Percentiles rank a stretch among this genome's conserved stretches.
phyloP scores from a whole-genome alignment of 2,888 invertebrate genomes.

The Conchocele bisecta region DNA sequence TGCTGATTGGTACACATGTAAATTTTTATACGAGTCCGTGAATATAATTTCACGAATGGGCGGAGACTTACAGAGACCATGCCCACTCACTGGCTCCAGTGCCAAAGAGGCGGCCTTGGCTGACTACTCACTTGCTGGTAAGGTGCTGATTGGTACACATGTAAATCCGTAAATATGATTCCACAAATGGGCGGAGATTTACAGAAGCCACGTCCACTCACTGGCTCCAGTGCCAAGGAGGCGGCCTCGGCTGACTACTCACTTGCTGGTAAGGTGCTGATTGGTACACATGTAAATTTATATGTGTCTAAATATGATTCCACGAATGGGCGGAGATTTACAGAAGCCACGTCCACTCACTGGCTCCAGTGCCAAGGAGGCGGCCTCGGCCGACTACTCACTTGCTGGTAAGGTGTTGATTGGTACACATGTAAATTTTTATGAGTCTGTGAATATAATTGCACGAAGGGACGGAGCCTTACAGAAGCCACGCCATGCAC shows the following conservation, averaged over 20 bases:
- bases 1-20: no score
- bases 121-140: slow-evolving; percentile 77
- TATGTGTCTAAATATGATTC: slow-evolving; percentile 78
- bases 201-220: slow-evolving; percentile 68
- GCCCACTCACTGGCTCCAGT: slow-evolving; percentile 76
- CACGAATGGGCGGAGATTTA: slow-evolving; percentile 74
- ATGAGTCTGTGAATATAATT: slow-evolving; percentile 75
- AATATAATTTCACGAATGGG: slow-evolving; percentile 74
- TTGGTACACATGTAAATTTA: no score
- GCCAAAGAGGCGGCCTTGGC: slow-evolving; percentile 63
- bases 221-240: slow-evolving; percentile 75
- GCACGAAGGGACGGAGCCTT: slow-evolving; percentile 75
- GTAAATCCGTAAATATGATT: slow-evolving; percentile 78
- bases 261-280: slow-evolving; percentile 66
- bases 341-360: slow-evolving; percentile 71
- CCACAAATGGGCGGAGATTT: slow-evolving; percentile 75
- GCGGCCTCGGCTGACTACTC: slow-evolving; percentile 74
- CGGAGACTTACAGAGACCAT: slow-evolving; percentile 69
- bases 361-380: slow-evolving; percentile 73
- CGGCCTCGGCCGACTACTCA: slow-evolving; percentile 74
- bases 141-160: no score
- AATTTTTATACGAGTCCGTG: no score
- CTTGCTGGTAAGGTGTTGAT: slow-evolving; percentile 74
- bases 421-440: no score
- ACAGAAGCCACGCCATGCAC: slow-evolving; percentile 61